These are phyloP conservation scores for Hymenochirus boettgeri DNA, from an alignment of 2,113 vertebrate genomes.

Conservation along the genomic window DNA sequence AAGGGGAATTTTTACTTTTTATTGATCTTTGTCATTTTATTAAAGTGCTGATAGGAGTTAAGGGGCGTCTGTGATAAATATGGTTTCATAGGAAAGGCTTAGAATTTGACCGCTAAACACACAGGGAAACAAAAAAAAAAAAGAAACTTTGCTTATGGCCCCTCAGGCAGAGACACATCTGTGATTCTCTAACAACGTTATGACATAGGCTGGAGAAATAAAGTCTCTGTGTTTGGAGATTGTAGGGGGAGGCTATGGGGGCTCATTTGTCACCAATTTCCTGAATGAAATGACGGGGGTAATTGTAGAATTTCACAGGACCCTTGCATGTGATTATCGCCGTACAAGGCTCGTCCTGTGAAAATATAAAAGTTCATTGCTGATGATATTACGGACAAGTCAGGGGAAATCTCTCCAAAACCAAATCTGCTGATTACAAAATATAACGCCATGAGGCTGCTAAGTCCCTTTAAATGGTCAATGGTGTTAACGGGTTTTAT, in stretches of 20 bases:
- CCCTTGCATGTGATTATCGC: too few species aligned
- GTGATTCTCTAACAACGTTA: neutral
- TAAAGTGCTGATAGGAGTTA: too few species aligned
- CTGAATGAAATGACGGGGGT: conserved; percentile 2
- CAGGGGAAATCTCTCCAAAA: neutral
- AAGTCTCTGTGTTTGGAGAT: conserved; percentile 18
- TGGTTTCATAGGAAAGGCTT: too few species aligned
- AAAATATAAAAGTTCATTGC: neutral
- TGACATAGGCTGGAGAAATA: conserved; percentile 4
- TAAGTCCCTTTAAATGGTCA: neutral
- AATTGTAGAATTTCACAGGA: neutral
- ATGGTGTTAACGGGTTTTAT: conserved; percentile 48
- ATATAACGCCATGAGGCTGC: neutral
- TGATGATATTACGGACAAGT: neutral
- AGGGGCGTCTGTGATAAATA: too few species aligned
- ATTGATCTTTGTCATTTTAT: too few species aligned
- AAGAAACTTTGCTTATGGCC: too few species aligned
- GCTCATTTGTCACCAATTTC: conserved; percentile 3
- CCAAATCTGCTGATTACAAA: neutral
- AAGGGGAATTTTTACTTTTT: too few species aligned
- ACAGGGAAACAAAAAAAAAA: too few species aligned
- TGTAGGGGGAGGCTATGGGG: neutral
- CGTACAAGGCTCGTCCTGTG: too few species aligned
- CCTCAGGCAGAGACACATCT: too few species aligned
- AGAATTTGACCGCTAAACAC: too few species aligned